Percentiles rank a stretch among this genome's conserved stretches.
phyloP scores from a whole-genome alignment of 2,797 vertebrate genomes.

The Hipposideros larvatus region DNA sequence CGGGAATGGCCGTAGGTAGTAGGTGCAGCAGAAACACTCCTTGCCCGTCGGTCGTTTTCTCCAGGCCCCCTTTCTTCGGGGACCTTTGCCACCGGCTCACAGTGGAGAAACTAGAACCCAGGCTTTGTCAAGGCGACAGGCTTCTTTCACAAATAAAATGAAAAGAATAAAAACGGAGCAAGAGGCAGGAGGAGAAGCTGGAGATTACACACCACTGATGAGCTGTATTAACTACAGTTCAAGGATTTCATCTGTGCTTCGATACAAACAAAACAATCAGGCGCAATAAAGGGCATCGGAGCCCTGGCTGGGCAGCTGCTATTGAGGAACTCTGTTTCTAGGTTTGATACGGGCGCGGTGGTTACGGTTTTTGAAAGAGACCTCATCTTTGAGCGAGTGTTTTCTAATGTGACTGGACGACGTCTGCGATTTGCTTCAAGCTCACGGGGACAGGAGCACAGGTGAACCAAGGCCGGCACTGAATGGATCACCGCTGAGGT shows the following conservation, averaged over 20 bases:
- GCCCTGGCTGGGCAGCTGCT: neutral
- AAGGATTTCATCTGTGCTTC: neutral
- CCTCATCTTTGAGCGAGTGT: neutral
- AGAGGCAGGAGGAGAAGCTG: neutral
- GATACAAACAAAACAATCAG: neutral
- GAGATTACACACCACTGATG: neutral
- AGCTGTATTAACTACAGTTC: accelerated
- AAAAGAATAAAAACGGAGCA: neutral
- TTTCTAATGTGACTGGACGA: neutral
- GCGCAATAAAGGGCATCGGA: neutral
- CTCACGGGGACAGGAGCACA: neutral
- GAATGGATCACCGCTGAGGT: neutral
- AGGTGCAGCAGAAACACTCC: neutral
- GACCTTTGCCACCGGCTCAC: neutral
- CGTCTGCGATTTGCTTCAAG: neutral
- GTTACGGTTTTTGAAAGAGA: neutral
- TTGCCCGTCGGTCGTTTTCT: neutral
- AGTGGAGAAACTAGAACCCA: neutral
- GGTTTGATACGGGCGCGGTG: neutral
- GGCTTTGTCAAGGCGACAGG: neutral
- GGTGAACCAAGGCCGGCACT: neutral
- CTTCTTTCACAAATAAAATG: accelerated
- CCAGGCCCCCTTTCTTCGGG: neutral
- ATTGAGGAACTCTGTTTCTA: neutral
- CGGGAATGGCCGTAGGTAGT: neutral